These are phyloP conservation scores for Trichacis sp. DNA, from an alignment of 2,888 invertebrate genomes.

Conservation along the genomic window DNA sequence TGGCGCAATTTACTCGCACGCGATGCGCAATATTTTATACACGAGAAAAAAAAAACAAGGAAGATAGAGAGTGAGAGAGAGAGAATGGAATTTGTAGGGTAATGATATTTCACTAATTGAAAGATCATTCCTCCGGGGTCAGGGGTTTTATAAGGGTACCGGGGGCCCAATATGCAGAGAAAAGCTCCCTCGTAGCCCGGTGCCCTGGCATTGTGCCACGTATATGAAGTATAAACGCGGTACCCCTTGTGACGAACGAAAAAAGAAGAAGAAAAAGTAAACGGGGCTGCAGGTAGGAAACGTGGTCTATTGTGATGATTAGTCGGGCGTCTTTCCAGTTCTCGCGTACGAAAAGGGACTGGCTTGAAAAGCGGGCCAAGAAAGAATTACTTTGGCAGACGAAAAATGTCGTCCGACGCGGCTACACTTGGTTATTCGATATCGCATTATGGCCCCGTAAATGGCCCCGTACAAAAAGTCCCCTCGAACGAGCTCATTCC, in stretches of 20 bases:
- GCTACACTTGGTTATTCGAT: conserved; percentile 8
- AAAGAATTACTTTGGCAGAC: conserved; percentile 20
- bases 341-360: conserved; percentile 10
- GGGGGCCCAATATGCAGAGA: background rate
- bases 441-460: background rate
- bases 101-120: conserved; percentile 2
- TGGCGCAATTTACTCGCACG: background rate
- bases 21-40: background rate
- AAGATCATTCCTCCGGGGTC: background rate
- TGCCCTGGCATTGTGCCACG: conserved; percentile 3
- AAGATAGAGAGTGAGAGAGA: too few relatives aligned
- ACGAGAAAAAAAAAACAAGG: too few relatives aligned
- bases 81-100: background rate
- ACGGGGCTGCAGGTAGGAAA: conserved; percentile 14
- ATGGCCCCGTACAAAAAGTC: background rate
- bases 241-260: too few relatives aligned
- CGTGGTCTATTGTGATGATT: conserved; percentile 31
- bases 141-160: background rate
- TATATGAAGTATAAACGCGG: too few relatives aligned
- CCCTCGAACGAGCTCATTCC: background rate
- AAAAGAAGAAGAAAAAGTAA: background rate
- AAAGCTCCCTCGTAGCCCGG: background rate
- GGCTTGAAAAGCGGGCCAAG: conserved; percentile 14
- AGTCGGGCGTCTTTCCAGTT: conserved; percentile 34
- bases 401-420: background rate